Conservation (phyloP, 2,888 invertebrate genomes). For the Acronicta psi region DNA sequence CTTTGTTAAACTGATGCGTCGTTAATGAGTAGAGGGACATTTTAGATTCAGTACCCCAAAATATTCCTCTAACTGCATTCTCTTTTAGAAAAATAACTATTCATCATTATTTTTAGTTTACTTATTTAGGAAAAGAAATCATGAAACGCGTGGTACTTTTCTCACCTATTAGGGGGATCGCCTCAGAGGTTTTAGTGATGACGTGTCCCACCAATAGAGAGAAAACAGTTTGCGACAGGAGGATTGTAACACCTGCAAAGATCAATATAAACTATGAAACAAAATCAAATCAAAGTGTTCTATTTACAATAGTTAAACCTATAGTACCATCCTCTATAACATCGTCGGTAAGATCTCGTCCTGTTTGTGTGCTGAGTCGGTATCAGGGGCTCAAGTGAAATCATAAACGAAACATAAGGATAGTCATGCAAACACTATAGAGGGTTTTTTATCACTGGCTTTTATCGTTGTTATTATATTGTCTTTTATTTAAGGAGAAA, state of each 20-base stretch:
- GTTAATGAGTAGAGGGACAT: constrained; percentile 82
- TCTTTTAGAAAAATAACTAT: constrained; percentile 63
- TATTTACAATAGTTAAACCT: constrained; percentile 67
- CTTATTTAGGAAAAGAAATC: constrained; percentile 54
- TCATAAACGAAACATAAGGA: constrained; percentile 83
- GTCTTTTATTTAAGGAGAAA: constrained; percentile 53
- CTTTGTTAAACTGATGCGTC: constrained; percentile 73
- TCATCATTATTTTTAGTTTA: constrained; percentile 61
- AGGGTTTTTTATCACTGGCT: constrained; percentile 68
- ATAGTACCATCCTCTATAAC: constrained; percentile 65
- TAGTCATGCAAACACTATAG: constrained; percentile 81
- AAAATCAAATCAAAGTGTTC: constrained; percentile 68
- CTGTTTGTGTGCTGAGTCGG: constrained; percentile 86
- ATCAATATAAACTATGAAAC: constrained; percentile 87
- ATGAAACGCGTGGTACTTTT: constrained; percentile 71
- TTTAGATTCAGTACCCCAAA: constrained; percentile 67
- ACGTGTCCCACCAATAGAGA: constrained; percentile 99
- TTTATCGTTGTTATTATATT: constrained; percentile 60
- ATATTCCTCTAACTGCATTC: constrained; percentile 79
- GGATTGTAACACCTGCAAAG: constrained; percentile 99
- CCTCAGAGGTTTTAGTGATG: constrained; percentile 99
- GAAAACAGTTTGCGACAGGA: constrained; percentile 99
- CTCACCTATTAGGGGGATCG: constrained; percentile 99
- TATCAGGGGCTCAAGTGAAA: constrained; percentile 85
- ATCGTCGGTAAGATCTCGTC: constrained; percentile 65